Percentiles rank a stretch among this genome's conserved stretches.
These are phyloP conservation scores for Chrosomus eos DNA, from an alignment of 2,797 vertebrate genomes.

Conservation along the genomic window DNA sequence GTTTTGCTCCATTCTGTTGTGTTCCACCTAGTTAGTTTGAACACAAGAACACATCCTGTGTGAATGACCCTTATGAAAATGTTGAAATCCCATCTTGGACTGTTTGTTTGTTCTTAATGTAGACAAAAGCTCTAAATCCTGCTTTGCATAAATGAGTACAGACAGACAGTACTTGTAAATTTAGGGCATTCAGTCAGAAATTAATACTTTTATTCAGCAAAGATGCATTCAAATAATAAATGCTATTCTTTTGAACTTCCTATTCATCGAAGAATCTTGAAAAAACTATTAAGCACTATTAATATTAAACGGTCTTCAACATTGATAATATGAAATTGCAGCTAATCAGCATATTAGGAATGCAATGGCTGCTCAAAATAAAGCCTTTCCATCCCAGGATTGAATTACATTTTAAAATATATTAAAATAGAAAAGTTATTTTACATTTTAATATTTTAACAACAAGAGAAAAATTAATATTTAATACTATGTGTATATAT, in stretches of 20 bases:
- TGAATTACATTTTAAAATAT: neutral
- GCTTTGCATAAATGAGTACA: neutral
- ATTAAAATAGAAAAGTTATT: neutral
- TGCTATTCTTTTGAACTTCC: neutral
- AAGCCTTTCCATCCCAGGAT: neutral
- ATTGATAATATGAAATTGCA: neutral
- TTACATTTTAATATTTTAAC: neutral
- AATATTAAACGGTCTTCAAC: neutral
- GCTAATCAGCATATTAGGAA: neutral
- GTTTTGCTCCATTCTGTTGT: neutral
- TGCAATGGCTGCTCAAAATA: neutral
- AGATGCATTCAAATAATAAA: neutral
- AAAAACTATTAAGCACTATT: neutral
- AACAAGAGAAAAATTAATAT: neutral
- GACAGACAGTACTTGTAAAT: neutral
- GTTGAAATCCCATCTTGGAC: neutral
- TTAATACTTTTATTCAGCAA: neutral
- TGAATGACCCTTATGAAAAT: neutral
- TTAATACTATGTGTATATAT: neutral
- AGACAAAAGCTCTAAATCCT: neutral
- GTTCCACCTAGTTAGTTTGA: neutral
- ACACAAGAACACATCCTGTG: neutral
- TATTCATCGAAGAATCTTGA: neutral
- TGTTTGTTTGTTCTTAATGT: neutral
- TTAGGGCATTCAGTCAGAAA: neutral